Base-by-base conservation (phyloP, 2,797 vertebrate genomes). In the Sebastes minor region DNA sequence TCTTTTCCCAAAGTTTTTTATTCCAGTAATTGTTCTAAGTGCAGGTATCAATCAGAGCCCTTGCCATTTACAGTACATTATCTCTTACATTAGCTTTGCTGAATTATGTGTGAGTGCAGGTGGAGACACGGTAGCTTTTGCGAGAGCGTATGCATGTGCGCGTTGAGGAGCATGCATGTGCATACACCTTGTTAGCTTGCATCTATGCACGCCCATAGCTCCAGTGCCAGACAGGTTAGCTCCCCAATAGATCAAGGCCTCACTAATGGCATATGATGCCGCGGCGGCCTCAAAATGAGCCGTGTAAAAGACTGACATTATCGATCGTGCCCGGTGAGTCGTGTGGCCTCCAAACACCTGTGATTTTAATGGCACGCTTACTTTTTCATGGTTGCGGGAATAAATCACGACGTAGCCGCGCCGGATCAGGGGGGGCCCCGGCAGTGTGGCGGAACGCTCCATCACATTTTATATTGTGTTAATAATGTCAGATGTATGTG, bases 21-120 rank as follows among this genome's bases (percentile, higher is more conserved):
- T 91, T 89, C 90, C 86, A 84, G 92, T 95, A 95, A 96, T 95
- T 95, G 91, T 91, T 92, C 85, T 94, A 94, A 95, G 94, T 95
- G 94, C 91, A 91, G 82, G 91, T 94, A 95, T 96, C 94, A 95
- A 95, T 96, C 95, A 94, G 78, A 86, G 86, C 81, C 42, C 57
- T 90, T 93, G 95, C 91, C 93, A 93, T 95, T 96, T 96, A 95
- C 91, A 90, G 93, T 93, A 91, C 93, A 96, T 96, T 95, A 95
- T 94, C 93, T 87, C 92, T 89, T 90, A 90, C 93, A 94, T 95
- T 95, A 95, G 93, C 89, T 71, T 87, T 23, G 68, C 74, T 94
- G 93, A 95, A 92, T 95, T 94, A 95, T 94, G 89, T 89, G 86
- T 64, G 89, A 90, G 90, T 89, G 89, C 89, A 76, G 83, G 88